Base-by-base conservation (phyloP, 2,888 invertebrate species). In the Tenthredo scrophulariae region DNA sequence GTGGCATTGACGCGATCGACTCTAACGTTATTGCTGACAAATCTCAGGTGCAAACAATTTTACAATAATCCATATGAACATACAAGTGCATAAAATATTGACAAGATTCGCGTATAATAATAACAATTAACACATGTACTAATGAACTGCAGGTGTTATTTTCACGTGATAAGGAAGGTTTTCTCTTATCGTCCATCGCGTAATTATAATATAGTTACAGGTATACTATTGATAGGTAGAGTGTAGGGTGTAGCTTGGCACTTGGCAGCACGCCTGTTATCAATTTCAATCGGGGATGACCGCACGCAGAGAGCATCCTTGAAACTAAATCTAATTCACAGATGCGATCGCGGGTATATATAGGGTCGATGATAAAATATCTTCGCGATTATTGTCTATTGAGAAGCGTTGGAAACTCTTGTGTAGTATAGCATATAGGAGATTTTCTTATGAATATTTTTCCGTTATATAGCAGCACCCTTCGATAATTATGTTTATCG, bases 11-110 rank as follows among this genome's bases (percentile, higher is more conserved):
- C 89, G 95, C 94, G 89, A 95, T 95, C 90, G 95, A 95, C 91
- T 93, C 94, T 93, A 91, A 95, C 93, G 89, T 95, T 93, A 93
- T 95, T 77, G 94, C 94, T 88, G 96, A 96, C 90, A 95, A 96
- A 92, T 96, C 96, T 88, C 95, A 96, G 95, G 96, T 96, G 93
- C 88, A 87, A 62, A 29, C 62, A 37, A 80, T 62, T 62, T 62
- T 62, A 80, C 80, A 80, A 80, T 67, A 67, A 33, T 1, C 15
- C 22, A n/a, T 6, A n/a, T 1, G 9, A 18, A 67, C 65, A 5
- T 33, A 67, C 65, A 5, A 65, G 37, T 6, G 37, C 37, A 37
- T 37, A 6, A 37, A 37, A 37, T 4, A 40, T 40, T 40, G 10
- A 43, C 40, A 10, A 43, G 10, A 43, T 43, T 43, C 40, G 40